Conservation (phyloP, 2,888 invertebrate genomes). For the Calameuta idolon region DNA sequence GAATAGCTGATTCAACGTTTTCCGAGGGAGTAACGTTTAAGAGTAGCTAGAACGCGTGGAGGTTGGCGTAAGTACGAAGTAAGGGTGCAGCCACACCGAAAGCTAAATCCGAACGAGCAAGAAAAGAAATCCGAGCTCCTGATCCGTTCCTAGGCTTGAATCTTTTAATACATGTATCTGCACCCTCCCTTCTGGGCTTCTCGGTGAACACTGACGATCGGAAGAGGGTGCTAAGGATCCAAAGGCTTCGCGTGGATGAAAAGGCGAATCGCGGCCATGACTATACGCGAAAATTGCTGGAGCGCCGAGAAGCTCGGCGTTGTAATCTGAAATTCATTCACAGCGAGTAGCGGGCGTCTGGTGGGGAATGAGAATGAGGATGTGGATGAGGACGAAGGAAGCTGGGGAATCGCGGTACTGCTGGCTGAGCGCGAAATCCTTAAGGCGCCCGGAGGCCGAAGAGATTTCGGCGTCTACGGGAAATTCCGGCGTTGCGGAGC, state of each 20-base stretch:
- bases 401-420: not conserved
- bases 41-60: slow-evolving; percentile 4
- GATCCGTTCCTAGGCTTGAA: not conserved
- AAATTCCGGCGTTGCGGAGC: not conserved
- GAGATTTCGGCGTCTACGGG: not conserved
- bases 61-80: slow-evolving; percentile 16
- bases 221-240: not conserved
- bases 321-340: not conserved
- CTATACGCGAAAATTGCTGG: not conserved
- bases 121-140: not conserved
- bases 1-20: slow-evolving; percentile 52
- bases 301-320: not conserved
- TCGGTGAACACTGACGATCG: not conserved
- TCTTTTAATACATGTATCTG: not conserved
- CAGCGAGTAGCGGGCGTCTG: not conserved
- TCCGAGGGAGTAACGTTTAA: slow-evolving; percentile 13
- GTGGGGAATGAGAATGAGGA: not conserved
- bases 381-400: not conserved
- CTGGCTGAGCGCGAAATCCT: not conserved
- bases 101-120: not conserved
- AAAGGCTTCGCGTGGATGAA: not conserved
- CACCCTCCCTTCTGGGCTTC: not conserved
- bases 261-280: not conserved
- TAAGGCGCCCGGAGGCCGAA: not conserved
- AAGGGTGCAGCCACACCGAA: slow-evolving; percentile 17